phyloP scores from a whole-genome alignment of 2,888 invertebrate genomes.

The Rotaria sp. region DNA sequence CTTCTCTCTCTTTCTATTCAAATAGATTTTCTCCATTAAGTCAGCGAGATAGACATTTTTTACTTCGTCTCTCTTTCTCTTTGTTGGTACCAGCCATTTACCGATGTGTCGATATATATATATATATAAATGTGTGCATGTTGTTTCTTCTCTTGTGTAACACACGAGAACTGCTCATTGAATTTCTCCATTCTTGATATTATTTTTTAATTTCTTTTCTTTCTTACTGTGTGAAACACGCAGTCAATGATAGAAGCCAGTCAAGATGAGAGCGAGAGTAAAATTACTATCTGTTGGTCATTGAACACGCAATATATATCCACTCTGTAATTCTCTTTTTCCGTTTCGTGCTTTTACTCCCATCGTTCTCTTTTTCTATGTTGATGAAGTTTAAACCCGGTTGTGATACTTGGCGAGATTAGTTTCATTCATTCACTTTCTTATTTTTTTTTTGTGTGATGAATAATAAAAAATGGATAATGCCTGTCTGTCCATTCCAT shows the following conservation, averaged over 20 bases:
- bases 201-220: background rate
- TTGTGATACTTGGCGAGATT: background rate
- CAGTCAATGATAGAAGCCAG: background rate
- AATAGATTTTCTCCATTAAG: background rate
- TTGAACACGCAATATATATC: conserved; percentile 11
- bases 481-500: background rate
- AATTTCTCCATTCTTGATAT: background rate
- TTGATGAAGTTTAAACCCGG: background rate
- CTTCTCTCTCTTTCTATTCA: background rate
- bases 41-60: background rate
- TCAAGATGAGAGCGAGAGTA: background rate
- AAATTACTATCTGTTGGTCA: conserved; percentile 9
- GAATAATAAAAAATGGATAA: background rate
- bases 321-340: background rate
- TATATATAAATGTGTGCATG: background rate
- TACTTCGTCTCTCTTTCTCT: background rate
- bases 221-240: background rate
- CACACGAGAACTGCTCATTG: background rate
- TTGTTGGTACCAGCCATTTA: background rate
- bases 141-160: background rate
- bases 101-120: background rate
- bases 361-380: background rate
- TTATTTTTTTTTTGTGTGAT: background rate
- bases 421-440: background rate
- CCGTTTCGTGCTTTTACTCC: background rate